Conservation (phyloP, 2,797 vertebrate genomes). For the Macrochelys suwanniensis region DNA sequence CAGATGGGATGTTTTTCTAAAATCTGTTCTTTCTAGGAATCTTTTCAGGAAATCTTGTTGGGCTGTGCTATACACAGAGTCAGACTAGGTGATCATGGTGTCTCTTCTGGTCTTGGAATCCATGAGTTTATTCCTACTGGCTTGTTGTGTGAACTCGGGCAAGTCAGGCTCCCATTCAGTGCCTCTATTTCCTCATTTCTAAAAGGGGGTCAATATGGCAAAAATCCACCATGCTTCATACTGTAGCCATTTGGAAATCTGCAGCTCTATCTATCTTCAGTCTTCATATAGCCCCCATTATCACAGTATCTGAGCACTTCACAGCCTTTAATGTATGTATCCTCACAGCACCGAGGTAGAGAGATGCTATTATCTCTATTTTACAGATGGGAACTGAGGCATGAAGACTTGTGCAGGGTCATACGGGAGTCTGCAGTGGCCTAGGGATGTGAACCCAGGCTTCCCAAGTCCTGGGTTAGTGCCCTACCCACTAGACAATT, state of each 20-base stretch:
- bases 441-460: neutral
- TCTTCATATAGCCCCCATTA: neutral
- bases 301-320: neutral
- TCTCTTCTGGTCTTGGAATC: neutral
- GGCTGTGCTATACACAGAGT: neutral
- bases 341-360: neutral
- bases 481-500: neutral
- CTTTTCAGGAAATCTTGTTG: neutral
- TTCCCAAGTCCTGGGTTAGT: neutral
- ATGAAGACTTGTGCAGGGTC: neutral
- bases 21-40: neutral
- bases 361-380: neutral
- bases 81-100: neutral
- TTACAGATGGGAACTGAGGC: neutral
- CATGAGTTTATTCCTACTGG: neutral
- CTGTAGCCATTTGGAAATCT: neutral
- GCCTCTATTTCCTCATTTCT: constrained; percentile 30
- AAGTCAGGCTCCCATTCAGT: constrained; percentile 29
- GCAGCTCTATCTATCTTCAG: neutral
- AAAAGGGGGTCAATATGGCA: neutral
- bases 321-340: neutral
- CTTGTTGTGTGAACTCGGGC: constrained; percentile 52
- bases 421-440: neutral
- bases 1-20: neutral
- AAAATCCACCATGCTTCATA: neutral